Percentiles rank a stretch among this genome's conserved stretches.
Evolutionary conservation across 2,888 invertebrate species (phyloP).

Genomic region (Oscheius onirici): DNA sequence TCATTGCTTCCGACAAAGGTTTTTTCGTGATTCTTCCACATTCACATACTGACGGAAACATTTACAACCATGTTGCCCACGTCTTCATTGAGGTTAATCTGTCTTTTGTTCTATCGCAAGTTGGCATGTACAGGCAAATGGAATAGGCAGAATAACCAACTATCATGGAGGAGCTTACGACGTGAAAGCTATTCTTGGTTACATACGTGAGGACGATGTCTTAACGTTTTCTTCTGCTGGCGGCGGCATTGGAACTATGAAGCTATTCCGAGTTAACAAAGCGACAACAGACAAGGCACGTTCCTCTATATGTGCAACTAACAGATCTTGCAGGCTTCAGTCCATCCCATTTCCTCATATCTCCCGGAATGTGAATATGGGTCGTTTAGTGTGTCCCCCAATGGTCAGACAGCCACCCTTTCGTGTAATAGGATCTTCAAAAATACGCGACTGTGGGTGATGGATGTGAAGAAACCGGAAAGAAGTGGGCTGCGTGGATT

Average conservation of each 20-base stretch:
- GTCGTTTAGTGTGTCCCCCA: slow-evolving; percentile 72
- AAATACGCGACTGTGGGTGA: slow-evolving; percentile 46
- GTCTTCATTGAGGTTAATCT: slow-evolving; percentile 69
- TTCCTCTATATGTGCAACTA: not conserved
- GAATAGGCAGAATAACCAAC: slow-evolving; percentile 48
- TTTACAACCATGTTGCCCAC: slow-evolving; percentile 73
- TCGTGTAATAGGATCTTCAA: slow-evolving; percentile 46
- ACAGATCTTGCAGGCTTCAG: slow-evolving; percentile 15
- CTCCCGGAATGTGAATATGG: slow-evolving; percentile 78
- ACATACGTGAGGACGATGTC: slow-evolving; percentile 58
- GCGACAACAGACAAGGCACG: slow-evolving; percentile 35
- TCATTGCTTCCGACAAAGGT: slow-evolving; percentile 58
- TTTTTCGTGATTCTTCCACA: slow-evolving; percentile 73
- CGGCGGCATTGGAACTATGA: slow-evolving; percentile 36
- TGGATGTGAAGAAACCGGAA: slow-evolving; percentile 42
- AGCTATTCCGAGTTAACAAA: slow-evolving; percentile 35
- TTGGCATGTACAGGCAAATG: slow-evolving; percentile 38
- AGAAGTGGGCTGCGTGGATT: slow-evolving; percentile 32
- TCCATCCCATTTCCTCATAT: slow-evolving; percentile 35
- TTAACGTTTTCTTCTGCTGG: slow-evolving; percentile 39
- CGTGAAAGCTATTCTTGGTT: slow-evolving; percentile 71
- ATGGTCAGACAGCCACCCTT: slow-evolving; percentile 39
- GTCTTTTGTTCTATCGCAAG: not conserved
- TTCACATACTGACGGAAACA: slow-evolving; percentile 68
- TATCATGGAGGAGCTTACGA: slow-evolving; percentile 72